A percentile compares a stretch with the other conserved stretches of the same genome.
These are phyloP conservation scores for Caenorhabditis plicata DNA, from an alignment of 2,888 invertebrate species.

Conservation along the genomic window DNA sequence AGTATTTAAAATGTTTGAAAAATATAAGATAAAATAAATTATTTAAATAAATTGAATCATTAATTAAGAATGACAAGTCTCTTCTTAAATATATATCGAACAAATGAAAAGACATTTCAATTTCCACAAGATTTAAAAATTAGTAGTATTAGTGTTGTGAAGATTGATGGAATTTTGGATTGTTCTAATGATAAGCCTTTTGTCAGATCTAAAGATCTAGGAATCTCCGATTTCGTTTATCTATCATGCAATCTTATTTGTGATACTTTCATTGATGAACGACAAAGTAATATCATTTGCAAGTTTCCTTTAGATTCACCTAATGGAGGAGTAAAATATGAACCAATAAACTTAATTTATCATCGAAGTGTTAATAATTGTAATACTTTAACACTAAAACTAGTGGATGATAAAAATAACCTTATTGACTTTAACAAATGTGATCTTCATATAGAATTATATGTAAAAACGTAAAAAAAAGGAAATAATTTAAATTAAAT, in stretches of 20 bases:
- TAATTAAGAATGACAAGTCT: slow-evolving; percentile 3
- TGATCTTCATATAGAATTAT: slow-evolving; percentile 14
- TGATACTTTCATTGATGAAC: slow-evolving; percentile 5
- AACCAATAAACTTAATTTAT: slow-evolving; percentile 4
- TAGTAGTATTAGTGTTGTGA: slow-evolving; percentile 3
- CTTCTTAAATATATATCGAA: slow-evolving; percentile 8
- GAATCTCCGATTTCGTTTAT: slow-evolving; percentile 2
- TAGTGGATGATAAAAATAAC: slow-evolving; percentile 1
- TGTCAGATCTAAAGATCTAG: slow-evolving; percentile 1
- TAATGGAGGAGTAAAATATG: slow-evolving; percentile 1
- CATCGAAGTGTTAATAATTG: slow-evolving; percentile 1
- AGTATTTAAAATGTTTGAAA: background rate
- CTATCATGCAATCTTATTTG: slow-evolving; percentile 5
- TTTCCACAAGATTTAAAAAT: slow-evolving; percentile 9
- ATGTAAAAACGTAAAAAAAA: slow-evolving; percentile 7
- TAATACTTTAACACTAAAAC: slow-evolving; percentile 4
- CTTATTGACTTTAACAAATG: slow-evolving; percentile 1
- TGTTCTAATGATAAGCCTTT: too few relatives aligned
- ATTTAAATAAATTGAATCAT: too few relatives aligned
- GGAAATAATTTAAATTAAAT: slow-evolving; percentile 10
- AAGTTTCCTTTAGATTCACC: background rate
- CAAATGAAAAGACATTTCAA: slow-evolving; percentile 24
- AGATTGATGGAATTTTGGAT: slow-evolving; percentile 2
- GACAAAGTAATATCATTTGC: slow-evolving; percentile 8
- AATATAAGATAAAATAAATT: too few relatives aligned